Evolutionary conservation across 2,888 invertebrate species (phyloP), one percentile per base, ranked within the genome.

Genomic region (Eupithecia tripunctaria): DNA sequence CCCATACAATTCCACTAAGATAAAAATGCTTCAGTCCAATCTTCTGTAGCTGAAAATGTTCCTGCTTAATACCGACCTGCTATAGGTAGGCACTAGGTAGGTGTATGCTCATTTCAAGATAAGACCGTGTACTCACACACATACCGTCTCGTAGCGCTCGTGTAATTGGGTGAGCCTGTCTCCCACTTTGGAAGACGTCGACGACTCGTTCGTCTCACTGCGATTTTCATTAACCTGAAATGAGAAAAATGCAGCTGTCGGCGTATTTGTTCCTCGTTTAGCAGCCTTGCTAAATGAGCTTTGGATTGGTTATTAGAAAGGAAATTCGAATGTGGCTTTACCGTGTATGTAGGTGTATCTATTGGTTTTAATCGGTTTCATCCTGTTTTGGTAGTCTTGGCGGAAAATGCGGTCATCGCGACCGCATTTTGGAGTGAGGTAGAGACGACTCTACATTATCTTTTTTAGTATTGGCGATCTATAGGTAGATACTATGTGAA

Each of bases 191-290:
- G 88, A 79, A 81, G 82, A 83, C 81, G 79, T 80, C 82, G 82
- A 76, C 77, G 82, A 77, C 77, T 77, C 78, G 78, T 75, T 82
- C 82, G 81, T 81, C 80, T 78, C 79, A 76, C 75, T 70, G 83
- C 86, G 89, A 88, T 91, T 91, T 93, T 91, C 90, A 92, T 92
- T 92, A 91, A 90, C 91, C 89, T 90, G 86, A 88, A 91, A 91
- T 90, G 88, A 89, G 87, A 91, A 90, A 90, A 91, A 92, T 91
- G 90, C 86, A 81, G 86, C 77, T 82, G 79, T 78, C 80, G 80
- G 78, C 81, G 79, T 83, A 82, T 85, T 86, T 82, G 81, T 83
- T 83, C 81, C 82, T 81, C 73, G 78, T 76, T 79, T 73, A 75
- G 65, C 62, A 72, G 68, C 70, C 67, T 67, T 68, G 72, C 72